Evolutionary conservation across 2,113 vertebrate species (phyloP).

Genomic region (Gymnocephalus cernua): DNA sequence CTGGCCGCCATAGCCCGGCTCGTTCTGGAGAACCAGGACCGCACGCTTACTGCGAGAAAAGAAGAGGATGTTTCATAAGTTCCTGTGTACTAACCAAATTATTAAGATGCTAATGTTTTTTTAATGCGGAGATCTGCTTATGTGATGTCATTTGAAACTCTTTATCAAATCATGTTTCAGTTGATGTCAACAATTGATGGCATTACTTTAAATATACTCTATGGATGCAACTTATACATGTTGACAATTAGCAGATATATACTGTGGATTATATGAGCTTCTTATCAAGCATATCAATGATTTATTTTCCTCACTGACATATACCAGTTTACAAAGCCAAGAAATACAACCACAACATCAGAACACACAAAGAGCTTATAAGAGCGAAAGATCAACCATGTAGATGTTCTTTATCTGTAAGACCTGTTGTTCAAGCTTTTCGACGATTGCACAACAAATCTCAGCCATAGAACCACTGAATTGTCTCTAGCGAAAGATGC

Average conservation of each 20-base stretch:
- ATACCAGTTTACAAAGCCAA: neutral
- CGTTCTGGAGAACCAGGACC: constrained; percentile 97
- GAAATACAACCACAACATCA: constrained; percentile 60
- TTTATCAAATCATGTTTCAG: neutral
- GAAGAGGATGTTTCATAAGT: neutral
- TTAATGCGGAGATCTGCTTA: neutral
- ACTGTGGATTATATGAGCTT: neutral
- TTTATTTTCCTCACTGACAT: neutral
- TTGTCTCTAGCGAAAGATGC: constrained; percentile 70
- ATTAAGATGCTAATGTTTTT: neutral
- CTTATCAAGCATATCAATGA: neutral
- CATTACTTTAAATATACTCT: too few relatives aligned
- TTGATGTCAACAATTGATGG: neutral
- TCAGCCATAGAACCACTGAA: constrained; percentile 57
- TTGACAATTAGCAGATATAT: neutral
- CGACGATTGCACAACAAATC: constrained; percentile 82
- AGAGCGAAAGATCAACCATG: constrained; percentile 28
- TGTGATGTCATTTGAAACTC: neutral
- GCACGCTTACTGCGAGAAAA: constrained; percentile 91
- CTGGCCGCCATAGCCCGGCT: constrained; percentile 90
- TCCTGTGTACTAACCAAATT: neutral
- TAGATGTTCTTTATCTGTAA: constrained; percentile 43
- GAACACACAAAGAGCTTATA: constrained; percentile 65
- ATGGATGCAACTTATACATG: neutral
- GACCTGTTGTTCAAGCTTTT: constrained; percentile 76